Base-by-base conservation (phyloP, 2,888 invertebrate species). In the Drosophila paranaensis region DNA sequence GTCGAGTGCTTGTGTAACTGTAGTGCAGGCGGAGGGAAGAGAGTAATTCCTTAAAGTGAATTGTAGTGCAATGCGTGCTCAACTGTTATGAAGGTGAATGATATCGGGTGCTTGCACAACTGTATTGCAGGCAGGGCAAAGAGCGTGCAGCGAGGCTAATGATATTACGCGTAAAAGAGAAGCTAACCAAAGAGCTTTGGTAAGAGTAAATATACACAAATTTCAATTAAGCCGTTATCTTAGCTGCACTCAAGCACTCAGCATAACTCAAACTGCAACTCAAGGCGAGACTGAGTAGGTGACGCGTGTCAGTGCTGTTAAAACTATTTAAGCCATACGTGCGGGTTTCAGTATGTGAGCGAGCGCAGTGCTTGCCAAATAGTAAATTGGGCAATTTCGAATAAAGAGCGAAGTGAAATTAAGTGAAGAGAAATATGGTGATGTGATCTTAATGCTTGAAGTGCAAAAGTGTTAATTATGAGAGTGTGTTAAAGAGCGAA, bases 161-260 rank as follows among this genome's bases (percentile, higher is more conserved):
- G 46, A 35, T 50, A 27, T 27, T 27, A 27, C 27, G 27, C 27
- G 6, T 4, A 27, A 27, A 27, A 27, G 27, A 4, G 27, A 27
- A 27, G 27, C 27, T 27, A 27, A 27, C 27, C 27, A 27, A 27
- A 27, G 27, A 4, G 4, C 27, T 27, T 27, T 20, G 20, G 20
- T 30, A 20, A 50, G 50, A 11, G 35, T 10, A 50, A 33, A 11
- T 13, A 35, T 6, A 53, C 14, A 53, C 39, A 25, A 50, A 50
- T 53, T 39, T 37, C 53, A 53, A 53, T 53, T 53, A 25, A 39
- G 37, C 39, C 9, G 51, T 27, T 53, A 53, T 25, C 10, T 27
- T 10, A 27, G 6, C 5, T 10, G 53, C 53, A 53, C 37, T 53
- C 37, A 50, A 50, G 50, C 3, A 33, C 50, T n/a, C 16, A 13